These are phyloP conservation scores for Chloroceryle aenea DNA, from an alignment of 2,113 vertebrate species.

Conservation along the genomic window DNA sequence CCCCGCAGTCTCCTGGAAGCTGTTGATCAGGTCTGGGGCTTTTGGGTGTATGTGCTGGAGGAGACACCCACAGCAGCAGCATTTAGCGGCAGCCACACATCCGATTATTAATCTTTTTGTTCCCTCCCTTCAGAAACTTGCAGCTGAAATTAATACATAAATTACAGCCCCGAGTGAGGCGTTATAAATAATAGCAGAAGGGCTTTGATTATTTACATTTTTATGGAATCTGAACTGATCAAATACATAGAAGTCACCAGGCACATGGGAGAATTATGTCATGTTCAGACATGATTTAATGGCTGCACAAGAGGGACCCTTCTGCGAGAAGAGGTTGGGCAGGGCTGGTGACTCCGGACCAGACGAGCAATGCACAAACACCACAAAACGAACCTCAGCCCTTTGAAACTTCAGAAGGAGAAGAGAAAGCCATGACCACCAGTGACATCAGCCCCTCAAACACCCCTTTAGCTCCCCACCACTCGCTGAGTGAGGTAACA, in stretches of 20 bases:
- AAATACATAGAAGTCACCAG: slow-evolving; percentile 71
- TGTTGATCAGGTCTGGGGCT: neutral
- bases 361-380: slow-evolving; percentile 41
- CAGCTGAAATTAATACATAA: slow-evolving; percentile 80
- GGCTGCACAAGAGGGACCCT: slow-evolving; percentile 61
- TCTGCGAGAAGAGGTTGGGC: slow-evolving; percentile 47
- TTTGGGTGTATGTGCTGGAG: accelerated
- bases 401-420: neutral
- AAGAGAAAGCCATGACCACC: neutral
- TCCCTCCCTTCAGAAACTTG: slow-evolving; percentile 68
- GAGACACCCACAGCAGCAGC: neutral
- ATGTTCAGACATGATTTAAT: slow-evolving; percentile 75
- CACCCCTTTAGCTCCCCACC: neutral
- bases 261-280: slow-evolving; percentile 76
- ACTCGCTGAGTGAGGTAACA: neutral
- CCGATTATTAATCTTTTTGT: slow-evolving; percentile 51
- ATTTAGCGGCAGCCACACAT: slow-evolving; percentile 27
- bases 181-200: slow-evolving; percentile 79
- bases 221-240: slow-evolving; percentile 81
- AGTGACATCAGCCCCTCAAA: neutral
- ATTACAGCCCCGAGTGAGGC: slow-evolving; percentile 71
- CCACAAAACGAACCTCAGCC: slow-evolving; percentile 9
- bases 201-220: slow-evolving; percentile 83
- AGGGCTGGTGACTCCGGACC: slow-evolving; percentile 58
- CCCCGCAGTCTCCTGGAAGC: neutral